Base-by-base conservation (phyloP, 1,140 invertebrate genomes). In the Saccostrea cuccullata region DNA sequence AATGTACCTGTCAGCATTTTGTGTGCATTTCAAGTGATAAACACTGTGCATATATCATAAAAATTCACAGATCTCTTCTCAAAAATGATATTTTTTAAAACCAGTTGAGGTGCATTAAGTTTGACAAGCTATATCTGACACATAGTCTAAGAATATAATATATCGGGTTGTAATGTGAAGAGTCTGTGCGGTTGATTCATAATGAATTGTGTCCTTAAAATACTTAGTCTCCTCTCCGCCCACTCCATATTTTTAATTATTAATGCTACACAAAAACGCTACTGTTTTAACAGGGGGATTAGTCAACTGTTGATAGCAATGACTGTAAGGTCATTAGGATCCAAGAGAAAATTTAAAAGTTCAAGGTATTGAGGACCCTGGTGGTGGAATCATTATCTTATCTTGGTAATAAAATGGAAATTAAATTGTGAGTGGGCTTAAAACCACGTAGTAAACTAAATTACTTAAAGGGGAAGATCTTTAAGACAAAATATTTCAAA, bases 41-140 rank as follows among this genome's bases (percentile, higher is more conserved):
- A 23, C 70, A 36, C 8, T 30, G 26, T 77, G 70, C 70, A 77
- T 26, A 47, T 64, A 77, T 77, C 70, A 30, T 77, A 77, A 77
- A 36, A 36, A 77, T 77, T 5, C 15, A 36, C 30, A 77, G 26
- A 77, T 77, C 23, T 36, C 12, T 26, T 26, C 15, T 73, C n/a
- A 30, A 77, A 77, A 77, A 26, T 30, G 26, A 9, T 30, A 36
- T 77, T 36, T 73, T 36, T 77, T 36, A 30, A n/a, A 26, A 15
- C 30, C 70, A 77, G 23, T 26, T 30, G 70, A 77, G 4, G 26
- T 13, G 26, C 26, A 77, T 77, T 77, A 26, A 77, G 70, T 36
- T 77, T 77, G 70, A 77, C 70, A 77, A 30, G 70, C 70, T 30
- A 36, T 77, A 77, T 77, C 70, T 77, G 70, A 77, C 70, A 77